Percentiles rank a stretch among this genome's conserved stretches.
Conservation (phyloP, 2,113 vertebrate genomes). For the Ginglymostoma cirratum region DNA sequence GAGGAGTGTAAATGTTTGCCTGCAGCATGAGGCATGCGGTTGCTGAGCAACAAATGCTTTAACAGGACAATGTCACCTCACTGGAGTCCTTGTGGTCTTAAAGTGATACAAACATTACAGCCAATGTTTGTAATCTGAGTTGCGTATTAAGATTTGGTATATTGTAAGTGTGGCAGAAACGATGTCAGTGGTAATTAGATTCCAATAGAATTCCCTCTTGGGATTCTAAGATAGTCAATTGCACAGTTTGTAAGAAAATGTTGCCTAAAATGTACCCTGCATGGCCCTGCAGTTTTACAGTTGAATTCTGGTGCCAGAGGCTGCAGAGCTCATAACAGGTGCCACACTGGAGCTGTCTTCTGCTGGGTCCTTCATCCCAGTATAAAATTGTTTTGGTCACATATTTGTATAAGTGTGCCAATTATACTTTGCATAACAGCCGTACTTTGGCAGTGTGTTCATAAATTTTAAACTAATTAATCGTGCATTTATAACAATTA, state of each 20-base stretch:
- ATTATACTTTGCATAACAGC: background rate
- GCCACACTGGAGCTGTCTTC: background rate
- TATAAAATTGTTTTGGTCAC: too few relatives aligned
- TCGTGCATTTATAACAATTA: background rate
- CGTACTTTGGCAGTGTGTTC: background rate
- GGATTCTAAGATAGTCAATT: background rate
- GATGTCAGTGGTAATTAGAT: background rate
- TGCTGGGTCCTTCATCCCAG: background rate
- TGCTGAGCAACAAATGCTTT: constrained; percentile 1
- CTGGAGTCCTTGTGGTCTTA: constrained; percentile 7
- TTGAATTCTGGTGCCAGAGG: background rate
- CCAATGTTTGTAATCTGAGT: background rate
- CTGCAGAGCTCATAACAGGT: background rate
- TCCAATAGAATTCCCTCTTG: background rate
- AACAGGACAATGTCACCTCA: constrained; percentile 27
- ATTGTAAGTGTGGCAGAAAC: background rate
- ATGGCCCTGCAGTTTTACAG: background rate
- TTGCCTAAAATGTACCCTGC: background rate
- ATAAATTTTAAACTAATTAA: background rate
- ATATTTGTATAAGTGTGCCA: background rate
- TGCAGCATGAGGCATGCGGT: background rate
- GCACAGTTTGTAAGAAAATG: background rate
- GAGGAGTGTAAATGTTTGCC: constrained; percentile 18
- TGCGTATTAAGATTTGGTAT: background rate
- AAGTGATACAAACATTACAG: background rate